Conservation (phyloP, 2,888 invertebrate species). For the Oscheius sp. region DNA sequence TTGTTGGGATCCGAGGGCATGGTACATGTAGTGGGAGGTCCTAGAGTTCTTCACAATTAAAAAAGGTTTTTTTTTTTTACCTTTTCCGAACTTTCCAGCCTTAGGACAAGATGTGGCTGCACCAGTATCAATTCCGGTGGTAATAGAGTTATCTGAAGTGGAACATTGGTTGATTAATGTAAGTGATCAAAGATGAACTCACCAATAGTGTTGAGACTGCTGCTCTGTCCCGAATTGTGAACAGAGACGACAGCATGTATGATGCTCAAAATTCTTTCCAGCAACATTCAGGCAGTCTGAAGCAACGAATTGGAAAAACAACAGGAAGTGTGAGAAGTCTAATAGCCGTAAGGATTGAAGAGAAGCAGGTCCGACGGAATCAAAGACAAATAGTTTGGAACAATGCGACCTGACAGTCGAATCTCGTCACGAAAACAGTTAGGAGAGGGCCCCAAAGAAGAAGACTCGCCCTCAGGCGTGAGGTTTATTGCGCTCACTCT, state of each 20-base stretch:
- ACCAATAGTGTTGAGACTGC: constrained; percentile 4
- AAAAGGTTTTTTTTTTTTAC: constrained; percentile 1
- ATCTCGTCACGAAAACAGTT: constrained; percentile 35
- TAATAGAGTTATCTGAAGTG: constrained; percentile 15
- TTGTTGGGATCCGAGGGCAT: constrained; percentile 64
- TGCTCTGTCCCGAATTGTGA: background rate
- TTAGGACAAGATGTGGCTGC: constrained; percentile 31
- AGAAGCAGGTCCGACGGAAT: constrained; percentile 30
- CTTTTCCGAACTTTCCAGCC: constrained; percentile 36
- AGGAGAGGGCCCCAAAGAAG: background rate
- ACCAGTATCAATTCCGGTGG: constrained; percentile 1
- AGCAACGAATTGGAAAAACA: background rate
- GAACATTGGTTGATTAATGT: no score
- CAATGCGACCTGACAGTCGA: constrained; percentile 33
- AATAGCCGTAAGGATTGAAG: constrained; percentile 5
- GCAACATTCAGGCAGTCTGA: constrained; percentile 11
- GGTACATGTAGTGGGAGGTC: constrained; percentile 54
- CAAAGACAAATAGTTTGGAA: constrained; percentile 31
- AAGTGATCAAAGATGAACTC: background rate
- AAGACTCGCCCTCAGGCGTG: constrained; percentile 12
- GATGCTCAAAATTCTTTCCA: constrained; percentile 18
- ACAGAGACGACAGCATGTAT: constrained; percentile 28
- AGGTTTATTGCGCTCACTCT: constrained; percentile 1
- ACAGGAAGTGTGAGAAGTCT: constrained; percentile 11
- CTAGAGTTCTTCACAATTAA: constrained; percentile 21